Evolutionary conservation across 2,113 vertebrate species (phyloP).

Genomic region (Cairina moschata): DNA sequence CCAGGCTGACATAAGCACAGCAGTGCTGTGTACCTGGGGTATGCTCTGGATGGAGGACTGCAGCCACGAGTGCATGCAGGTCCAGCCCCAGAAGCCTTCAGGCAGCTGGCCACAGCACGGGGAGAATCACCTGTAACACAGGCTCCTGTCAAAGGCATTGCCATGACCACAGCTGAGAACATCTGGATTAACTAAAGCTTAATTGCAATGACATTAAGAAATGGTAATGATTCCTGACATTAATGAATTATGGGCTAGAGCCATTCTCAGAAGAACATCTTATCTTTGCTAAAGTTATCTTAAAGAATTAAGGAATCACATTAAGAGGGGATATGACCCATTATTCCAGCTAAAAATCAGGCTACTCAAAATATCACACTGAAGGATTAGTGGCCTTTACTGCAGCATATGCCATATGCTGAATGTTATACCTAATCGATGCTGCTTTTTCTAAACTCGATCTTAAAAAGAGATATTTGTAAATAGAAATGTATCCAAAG

Average conservation of each 20-base stretch:
- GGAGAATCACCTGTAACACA: neutral
- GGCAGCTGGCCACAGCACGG: neutral
- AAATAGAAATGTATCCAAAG: neutral
- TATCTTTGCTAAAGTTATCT: neutral
- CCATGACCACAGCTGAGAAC: neutral
- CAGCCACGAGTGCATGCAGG: neutral
- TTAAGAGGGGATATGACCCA: neutral
- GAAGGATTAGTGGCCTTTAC: neutral
- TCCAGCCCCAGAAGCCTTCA: neutral
- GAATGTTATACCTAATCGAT: fast-evolving
- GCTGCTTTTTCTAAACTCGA: neutral
- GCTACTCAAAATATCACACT: neutral
- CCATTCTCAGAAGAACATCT: neutral
- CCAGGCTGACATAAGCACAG: neutral
- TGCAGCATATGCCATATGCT: neutral
- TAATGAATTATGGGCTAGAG: neutral
- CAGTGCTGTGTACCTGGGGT: neutral
- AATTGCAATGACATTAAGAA: neutral
- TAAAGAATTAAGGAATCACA: neutral
- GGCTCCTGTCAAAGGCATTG: neutral
- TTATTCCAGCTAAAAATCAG: neutral
- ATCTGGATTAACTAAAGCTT: neutral
- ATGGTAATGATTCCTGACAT: neutral
- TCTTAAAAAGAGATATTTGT: neutral
- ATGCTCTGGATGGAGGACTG: neutral